Base-by-base conservation (phyloP, 2,113 vertebrate genomes). In the Vulpes lagopus region DNA sequence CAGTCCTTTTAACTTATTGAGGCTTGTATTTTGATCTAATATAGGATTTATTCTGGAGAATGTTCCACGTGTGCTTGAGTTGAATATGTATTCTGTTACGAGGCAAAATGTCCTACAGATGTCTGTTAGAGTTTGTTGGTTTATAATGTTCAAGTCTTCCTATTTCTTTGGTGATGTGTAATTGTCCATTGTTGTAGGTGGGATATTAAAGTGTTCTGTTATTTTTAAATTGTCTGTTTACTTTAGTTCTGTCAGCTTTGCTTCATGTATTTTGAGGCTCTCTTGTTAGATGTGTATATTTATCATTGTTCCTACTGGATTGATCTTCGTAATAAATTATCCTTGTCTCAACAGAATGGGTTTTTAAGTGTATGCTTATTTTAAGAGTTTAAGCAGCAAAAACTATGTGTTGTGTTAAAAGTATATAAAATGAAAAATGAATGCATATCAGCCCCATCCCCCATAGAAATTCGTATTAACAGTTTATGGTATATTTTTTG, bases 351-450 rank as follows among this genome's bases (percentile, higher is more conserved):
- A 43, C 20, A 96, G 49, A 91, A 55, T 87, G 9, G 49, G 32
- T 86, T 95, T 95, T 80, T 55, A 88, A 94, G 35, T 95, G 22
- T 4, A 55, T 84, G 5, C 23, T 90, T 93, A 30, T 62, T 96
- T 12, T 60, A 84, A 78, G 55, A 93, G 4, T 93, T 91, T 85
- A 88, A 96, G 59, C 27, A 69, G 43, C 43, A 69, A 96, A 94
- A 91, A 55, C 69, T 88, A 60, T 30, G 5, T 89, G 19, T 93
- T 73, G 8, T 83, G 79, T 87, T 93, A 67, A 67, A 93, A 79
- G 38, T 95, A 67, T 80, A 2, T 84, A 74, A 96, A 97, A 84
- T 90, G 20, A 71, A 94, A 96, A 92, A 78, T 89, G 43, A 76
- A 49, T 94, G 23, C 20, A 60, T 71, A 91, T 88, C 3, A 86